Percentiles rank a stretch among this genome's conserved stretches.
phyloP scores from a whole-genome alignment of 1,140 invertebrate genomes.

The Brachionus koreanus region DNA sequence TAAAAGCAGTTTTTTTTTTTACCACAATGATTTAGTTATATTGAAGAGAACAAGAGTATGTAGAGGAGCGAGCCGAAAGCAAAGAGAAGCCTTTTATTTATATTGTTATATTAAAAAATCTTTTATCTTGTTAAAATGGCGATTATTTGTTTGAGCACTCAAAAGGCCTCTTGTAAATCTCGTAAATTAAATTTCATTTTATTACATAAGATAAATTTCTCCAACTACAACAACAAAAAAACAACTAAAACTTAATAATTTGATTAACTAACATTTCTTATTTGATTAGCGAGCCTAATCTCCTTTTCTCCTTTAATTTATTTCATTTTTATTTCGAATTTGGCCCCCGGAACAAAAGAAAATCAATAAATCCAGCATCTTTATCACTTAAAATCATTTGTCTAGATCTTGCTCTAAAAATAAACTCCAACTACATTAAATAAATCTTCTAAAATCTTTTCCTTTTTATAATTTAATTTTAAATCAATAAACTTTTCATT shows the following conservation, averaged over 20 bases:
- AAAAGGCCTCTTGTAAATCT: background rate
- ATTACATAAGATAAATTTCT: background rate
- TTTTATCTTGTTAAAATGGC: background rate
- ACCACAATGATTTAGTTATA: background rate
- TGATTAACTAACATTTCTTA: slow-evolving; percentile 2
- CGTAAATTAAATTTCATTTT: background rate
- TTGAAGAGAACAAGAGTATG: background rate
- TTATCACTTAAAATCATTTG: background rate
- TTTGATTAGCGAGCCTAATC: background rate
- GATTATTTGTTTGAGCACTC: slow-evolving; percentile 1
- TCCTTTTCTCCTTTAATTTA: background rate
- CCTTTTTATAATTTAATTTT: background rate
- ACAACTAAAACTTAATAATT: background rate
- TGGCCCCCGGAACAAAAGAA: background rate
- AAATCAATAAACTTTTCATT: too few relatives aligned
- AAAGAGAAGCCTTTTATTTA: slow-evolving; percentile 2
- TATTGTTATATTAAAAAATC: background rate
- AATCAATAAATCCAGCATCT: background rate
- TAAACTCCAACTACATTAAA: background rate
- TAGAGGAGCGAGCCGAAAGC: background rate
- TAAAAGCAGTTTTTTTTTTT: background rate
- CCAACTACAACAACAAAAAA: background rate
- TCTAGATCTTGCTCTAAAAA: background rate
- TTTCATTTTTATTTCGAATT: background rate
- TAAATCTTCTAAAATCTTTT: background rate